phyloP scores from a whole-genome alignment of 2,888 invertebrate genomes.

The Xestobium rufovillosum region DNA sequence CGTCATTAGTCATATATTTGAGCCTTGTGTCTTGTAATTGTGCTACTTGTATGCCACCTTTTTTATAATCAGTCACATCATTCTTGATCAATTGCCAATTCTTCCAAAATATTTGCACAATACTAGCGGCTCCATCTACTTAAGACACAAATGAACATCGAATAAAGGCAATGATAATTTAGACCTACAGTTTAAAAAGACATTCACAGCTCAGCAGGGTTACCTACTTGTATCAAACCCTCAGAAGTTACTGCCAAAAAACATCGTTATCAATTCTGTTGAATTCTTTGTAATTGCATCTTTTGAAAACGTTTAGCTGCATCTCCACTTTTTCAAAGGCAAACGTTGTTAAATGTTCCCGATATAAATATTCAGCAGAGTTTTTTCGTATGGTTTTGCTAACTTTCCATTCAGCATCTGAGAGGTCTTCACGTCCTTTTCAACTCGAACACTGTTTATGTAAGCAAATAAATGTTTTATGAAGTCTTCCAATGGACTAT shows the following conservation, averaged over 20 bases:
- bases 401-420: slow-evolving; percentile 2
- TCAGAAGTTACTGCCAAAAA: not conserved
- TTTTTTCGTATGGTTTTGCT: slow-evolving; percentile 3
- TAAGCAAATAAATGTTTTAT: slow-evolving; percentile 10
- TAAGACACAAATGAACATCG: no score
- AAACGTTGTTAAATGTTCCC: slow-evolving; percentile 1
- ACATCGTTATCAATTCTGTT: not conserved
- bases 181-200: slow-evolving; percentile 1
- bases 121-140: no score
- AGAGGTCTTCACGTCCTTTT: no score
- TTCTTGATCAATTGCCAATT: no score
- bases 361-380: slow-evolving; percentile 1
- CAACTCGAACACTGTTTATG: no score
- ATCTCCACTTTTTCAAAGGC: slow-evolving; percentile 1
- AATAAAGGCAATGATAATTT: no score
- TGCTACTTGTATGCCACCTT: no score
- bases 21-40: no score
- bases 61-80: no score
- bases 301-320: slow-evolving; percentile 2
- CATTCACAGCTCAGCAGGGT: slow-evolving; percentile 1
- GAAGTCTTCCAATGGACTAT: slow-evolving; percentile 10
- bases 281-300: slow-evolving; percentile 2
- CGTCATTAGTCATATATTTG: no score
- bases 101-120: no score
- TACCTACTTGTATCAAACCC: slow-evolving; percentile 3